Evolutionary conservation across 2,888 invertebrate species (phyloP).

Genomic region (Gibbula magus): DNA sequence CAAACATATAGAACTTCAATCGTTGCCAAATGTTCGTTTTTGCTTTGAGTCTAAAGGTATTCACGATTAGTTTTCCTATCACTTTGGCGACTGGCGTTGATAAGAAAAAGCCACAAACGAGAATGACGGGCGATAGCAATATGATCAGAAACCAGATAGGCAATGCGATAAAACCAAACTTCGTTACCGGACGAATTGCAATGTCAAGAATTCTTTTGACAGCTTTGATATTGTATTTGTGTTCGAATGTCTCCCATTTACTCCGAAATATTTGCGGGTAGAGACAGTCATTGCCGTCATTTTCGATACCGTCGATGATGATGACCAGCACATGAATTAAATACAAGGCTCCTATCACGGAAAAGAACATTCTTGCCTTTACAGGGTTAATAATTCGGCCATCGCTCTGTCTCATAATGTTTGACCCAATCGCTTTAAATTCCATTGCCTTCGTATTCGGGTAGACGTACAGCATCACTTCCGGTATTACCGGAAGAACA

Average conservation of each 20-base stretch:
- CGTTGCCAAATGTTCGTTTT: background rate
- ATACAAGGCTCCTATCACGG: conserved; percentile 25
- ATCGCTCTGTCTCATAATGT: too few relatives aligned
- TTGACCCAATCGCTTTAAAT: too few relatives aligned
- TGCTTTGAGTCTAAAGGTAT: background rate
- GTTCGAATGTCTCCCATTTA: background rate
- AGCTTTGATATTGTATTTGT: background rate
- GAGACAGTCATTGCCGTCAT: conserved; percentile 27
- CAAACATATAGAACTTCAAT: conserved; percentile 25
- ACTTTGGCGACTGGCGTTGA: conserved; percentile 27
- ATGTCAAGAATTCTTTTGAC: conserved; percentile 10
- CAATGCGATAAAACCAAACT: conserved; percentile 23
- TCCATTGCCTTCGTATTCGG: background rate
- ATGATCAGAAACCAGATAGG: conserved; percentile 27
- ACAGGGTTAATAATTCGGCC: background rate
- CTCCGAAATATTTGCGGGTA: conserved; percentile 29
- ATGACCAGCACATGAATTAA: conserved; percentile 30
- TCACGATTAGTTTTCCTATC: background rate
- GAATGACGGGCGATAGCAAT: background rate
- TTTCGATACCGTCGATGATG: conserved; percentile 30
- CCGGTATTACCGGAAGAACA: conserved; percentile 32
- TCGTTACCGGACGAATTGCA: conserved; percentile 19
- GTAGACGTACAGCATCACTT: conserved; percentile 23
- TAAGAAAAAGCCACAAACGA: conserved; percentile 17
- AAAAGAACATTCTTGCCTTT: conserved; percentile 24